Conservation (phyloP, 2,888 invertebrate genomes). For the Volucella bombylans region DNA sequence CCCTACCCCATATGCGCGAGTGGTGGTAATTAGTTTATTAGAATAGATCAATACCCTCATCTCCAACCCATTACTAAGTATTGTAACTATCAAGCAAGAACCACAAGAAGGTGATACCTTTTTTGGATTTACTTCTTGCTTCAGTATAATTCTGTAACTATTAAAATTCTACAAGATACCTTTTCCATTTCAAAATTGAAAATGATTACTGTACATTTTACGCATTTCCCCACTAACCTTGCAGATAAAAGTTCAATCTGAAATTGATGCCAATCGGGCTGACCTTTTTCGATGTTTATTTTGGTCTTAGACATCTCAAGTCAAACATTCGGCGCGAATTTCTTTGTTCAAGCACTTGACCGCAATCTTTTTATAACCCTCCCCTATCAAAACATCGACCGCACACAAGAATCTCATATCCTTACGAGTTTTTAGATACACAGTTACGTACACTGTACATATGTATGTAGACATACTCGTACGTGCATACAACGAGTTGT, state of each 20-base stretch:
- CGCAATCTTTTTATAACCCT: constrained; percentile 8
- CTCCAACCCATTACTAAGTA: no score
- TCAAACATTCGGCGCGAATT: neutral
- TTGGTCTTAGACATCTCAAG: neutral
- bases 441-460: constrained; percentile 1
- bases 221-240: neutral
- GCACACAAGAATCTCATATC: neutral
- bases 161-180: no score
- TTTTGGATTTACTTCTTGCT: no score
- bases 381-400: neutral
- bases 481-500: neutral
- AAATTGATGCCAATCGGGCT: neutral
- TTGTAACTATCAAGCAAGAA: no score
- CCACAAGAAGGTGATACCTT: no score
- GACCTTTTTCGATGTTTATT: neutral
- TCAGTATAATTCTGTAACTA: no score
- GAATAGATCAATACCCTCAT: no score
- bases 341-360: constrained; percentile 18
- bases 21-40: no score
- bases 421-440: neutral
- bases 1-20: no score
- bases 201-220: neutral
- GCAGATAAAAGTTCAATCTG: neutral
- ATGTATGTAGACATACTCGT: neutral
- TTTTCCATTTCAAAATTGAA: neutral